A percentile compares a stretch with the other conserved stretches of the same genome.
Evolutionary conservation across 2,113 vertebrate genomes (phyloP).

Genomic region (Perca flavescens): DNA sequence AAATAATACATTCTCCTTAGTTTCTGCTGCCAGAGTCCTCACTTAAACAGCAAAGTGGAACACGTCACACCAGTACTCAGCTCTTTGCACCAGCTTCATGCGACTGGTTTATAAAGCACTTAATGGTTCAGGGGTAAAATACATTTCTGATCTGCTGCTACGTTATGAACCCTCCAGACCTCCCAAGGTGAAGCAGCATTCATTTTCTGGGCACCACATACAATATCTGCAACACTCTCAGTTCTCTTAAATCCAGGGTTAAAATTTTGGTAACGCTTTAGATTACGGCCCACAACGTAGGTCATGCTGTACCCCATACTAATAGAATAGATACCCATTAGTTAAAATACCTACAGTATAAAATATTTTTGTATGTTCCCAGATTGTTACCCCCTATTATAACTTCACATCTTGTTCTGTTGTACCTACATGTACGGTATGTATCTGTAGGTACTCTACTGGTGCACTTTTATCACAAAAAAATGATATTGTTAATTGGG

Average conservation of each 20-base stretch:
- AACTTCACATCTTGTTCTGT: background rate
- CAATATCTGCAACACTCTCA: background rate
- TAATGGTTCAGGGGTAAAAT: conserved; percentile 16
- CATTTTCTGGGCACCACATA: background rate
- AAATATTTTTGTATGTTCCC: background rate
- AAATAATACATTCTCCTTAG: conserved; percentile 2
- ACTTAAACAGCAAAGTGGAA: conserved; percentile 1
- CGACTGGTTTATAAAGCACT: conserved; percentile 20
- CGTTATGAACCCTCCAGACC: conserved; percentile 24
- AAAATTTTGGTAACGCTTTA: background rate
- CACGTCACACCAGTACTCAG: background rate
- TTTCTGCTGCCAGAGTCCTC: conserved; percentile 8
- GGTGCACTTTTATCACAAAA: background rate
- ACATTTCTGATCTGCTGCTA: conserved; percentile 40
- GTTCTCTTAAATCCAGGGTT: conserved; percentile 6
- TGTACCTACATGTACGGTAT: background rate
- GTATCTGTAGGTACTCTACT: background rate
- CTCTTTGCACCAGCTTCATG: conserved; percentile 1
- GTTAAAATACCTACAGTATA: background rate
- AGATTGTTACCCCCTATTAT: background rate
- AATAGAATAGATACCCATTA: background rate
- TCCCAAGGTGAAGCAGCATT: conserved; percentile 31
- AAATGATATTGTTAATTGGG: background rate
- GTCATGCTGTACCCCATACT: too few species aligned
- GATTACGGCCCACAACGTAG: background rate